Percentiles rank a stretch among this genome's conserved stretches.
Conservation (phyloP, 92 coral and sea anemone species). For the Desmophyllum pertusum region DNA sequence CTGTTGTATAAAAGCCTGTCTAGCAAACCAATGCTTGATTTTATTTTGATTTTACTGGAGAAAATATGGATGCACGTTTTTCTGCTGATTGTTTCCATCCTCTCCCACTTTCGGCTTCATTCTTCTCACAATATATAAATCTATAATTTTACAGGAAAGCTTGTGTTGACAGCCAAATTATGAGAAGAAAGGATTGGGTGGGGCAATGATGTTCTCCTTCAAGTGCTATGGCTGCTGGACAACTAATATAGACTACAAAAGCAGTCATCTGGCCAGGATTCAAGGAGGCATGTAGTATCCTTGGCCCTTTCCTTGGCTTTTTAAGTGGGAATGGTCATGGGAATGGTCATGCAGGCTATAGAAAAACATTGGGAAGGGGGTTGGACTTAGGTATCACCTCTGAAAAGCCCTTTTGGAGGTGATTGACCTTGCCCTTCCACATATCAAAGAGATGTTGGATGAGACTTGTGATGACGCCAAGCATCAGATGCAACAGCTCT, state of each 20-base stretch:
- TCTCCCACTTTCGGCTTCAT: too few relatives aligned
- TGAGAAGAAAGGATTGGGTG: background rate
- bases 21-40: too few relatives aligned
- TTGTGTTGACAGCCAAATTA: too few relatives aligned
- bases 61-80: too few relatives aligned
- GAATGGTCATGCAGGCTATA: conserved; percentile 53
- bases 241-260: conserved; percentile 12
- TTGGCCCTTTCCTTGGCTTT: conserved; percentile 48
- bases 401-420: conserved; percentile 57
- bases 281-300: conserved; percentile 41
- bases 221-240: conserved; percentile 46
- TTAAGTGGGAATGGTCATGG: conserved; percentile 57
- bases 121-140: too few relatives aligned
- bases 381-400: conserved; percentile 48
- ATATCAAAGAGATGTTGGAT: conserved; percentile 57
- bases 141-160: too few relatives aligned
- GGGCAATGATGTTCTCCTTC: conserved; percentile 32
- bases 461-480: conserved; percentile 38
- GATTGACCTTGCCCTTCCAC: conserved; percentile 48
- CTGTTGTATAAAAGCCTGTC: too few relatives aligned
- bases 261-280: conserved; percentile 36
- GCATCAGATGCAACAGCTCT: background rate
- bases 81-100: too few relatives aligned
- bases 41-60: too few relatives aligned
- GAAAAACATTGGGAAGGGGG: conserved; percentile 55